phyloP scores from a whole-genome alignment of 2,888 invertebrate species.

The Hirtodrosophila trivittata region DNA sequence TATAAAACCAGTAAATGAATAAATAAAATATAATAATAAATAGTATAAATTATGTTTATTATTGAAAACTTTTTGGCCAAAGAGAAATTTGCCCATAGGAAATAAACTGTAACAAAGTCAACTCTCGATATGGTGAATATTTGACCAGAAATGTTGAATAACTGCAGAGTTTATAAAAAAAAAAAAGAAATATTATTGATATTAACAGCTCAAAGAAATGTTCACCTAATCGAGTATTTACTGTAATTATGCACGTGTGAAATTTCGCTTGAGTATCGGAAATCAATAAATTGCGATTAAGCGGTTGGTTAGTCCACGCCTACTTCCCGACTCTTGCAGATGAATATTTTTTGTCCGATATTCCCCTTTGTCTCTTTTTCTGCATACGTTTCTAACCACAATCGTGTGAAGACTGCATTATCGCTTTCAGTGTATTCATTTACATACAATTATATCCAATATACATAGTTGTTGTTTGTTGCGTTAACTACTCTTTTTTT shows the following conservation, averaged over 20 bases:
- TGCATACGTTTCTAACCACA: constrained; percentile 36
- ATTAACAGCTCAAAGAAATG: no score
- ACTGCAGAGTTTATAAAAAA: no score
- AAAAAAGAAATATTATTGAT: no score
- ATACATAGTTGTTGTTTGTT: constrained; percentile 23
- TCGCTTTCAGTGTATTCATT: constrained; percentile 39
- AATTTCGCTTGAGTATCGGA: constrained; percentile 29
- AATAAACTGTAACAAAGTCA: no score
- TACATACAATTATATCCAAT: constrained; percentile 42
- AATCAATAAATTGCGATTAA: constrained; percentile 40
- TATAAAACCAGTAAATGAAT: constrained; percentile 45
- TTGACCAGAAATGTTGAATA: no score
- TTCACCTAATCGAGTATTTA: no score
- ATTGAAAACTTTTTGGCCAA: constrained; percentile 9
- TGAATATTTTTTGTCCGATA: background rate
- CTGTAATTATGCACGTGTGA: no score
- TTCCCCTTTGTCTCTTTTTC: constrained; percentile 13
- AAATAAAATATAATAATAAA: constrained; percentile 8
- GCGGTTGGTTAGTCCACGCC: constrained; percentile 1
- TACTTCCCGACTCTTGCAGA: constrained; percentile 41
- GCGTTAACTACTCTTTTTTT: constrained; percentile 22
- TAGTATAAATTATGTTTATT: constrained; percentile 5
- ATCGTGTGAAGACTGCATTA: constrained; percentile 26
- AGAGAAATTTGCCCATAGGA: constrained; percentile 15
- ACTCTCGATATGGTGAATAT: no score